Base-by-base conservation (phyloP, 2,888 invertebrate genomes). In the Kryphioiulus occultus region DNA sequence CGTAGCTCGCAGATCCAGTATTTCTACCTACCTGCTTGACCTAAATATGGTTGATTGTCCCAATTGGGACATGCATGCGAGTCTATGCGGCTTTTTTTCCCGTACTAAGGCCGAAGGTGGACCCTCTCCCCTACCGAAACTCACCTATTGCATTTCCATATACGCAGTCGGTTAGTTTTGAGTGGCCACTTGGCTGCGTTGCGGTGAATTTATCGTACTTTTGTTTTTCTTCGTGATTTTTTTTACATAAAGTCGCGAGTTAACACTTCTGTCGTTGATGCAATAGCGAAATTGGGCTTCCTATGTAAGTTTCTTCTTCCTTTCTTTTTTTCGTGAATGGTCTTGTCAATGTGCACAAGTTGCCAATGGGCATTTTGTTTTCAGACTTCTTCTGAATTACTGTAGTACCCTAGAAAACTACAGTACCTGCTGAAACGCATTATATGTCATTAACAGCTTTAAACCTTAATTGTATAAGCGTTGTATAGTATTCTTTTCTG, bases 11-110 rank as follows among this genome's bases (percentile, higher is more conserved):
- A 39, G 83, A 83, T 32, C 83, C 83, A 83, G 83, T 83, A 17
- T 39, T 83, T 83, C 83, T 83, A 83, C 83, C 83, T 83, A 83
- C 83, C 83, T 83, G 32, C 32, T 83, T 83, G 83, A 83, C 83
- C 83, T 83, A 83, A 32, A 83, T 83, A 83, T 83, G 83, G 83
- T 83, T 83, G 83, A 83, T 83, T 83, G 83, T 83, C 83, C 83
- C 83, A 83, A 32, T 83, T 83, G 83, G 53, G 83, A 83, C 83
- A 83, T 39, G 83, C 83, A 35, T 59, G 53, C 53, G 53, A 59
- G 53, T 59, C 53, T 59, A 59, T 59, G n/a, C 53, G 53, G 53
- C 53, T 59, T n/a, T 59, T 59, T 59, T 59, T n/a, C 53, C 53
- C n/a, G 53, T n/a, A 59, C n/a, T 59, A 59, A 59, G 53, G n/a